Evolutionary conservation across 2,797 vertebrate genomes (phyloP).

Genomic region (Hydrophis major): DNA sequence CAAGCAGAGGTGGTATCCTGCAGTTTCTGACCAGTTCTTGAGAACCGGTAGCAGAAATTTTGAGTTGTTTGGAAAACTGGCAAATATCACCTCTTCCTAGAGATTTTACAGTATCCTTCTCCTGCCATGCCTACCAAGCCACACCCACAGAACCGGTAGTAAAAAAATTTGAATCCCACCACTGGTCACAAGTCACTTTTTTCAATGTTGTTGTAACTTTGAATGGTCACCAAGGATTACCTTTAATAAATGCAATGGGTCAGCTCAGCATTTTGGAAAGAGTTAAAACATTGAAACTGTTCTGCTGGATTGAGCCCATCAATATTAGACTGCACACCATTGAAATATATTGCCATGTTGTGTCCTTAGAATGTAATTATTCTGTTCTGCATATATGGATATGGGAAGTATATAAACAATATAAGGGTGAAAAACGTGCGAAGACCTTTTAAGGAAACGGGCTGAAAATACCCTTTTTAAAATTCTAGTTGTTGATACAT

Average conservation of each 20-base stretch:
- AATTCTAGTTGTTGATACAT: not conserved
- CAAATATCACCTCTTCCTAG: no score
- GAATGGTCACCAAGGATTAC: not conserved
- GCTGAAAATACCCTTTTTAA: not conserved
- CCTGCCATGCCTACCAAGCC: no score
- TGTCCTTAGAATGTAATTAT: not conserved
- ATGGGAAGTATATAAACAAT: no score
- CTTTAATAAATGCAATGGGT: not conserved
- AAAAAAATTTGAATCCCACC: no score
- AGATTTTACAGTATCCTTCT: no score
- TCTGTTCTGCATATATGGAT: not conserved
- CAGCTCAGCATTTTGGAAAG: not conserved
- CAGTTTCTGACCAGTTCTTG: no score
- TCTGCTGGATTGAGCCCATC: not conserved
- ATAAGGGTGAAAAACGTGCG: not conserved
- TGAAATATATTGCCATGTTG: not conserved
- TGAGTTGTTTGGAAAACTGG: no score
- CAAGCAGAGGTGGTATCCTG: no score
- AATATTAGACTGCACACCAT: not conserved
- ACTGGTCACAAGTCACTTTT: not conserved
- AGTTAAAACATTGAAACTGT: not conserved
- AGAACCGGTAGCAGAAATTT: no score
- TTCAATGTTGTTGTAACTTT: not conserved
- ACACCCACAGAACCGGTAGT: no score
- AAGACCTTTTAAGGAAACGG: not conserved